Evolutionary conservation across 1,140 invertebrate species (phyloP).

Genomic region (Drosophila mojavensis): DNA sequence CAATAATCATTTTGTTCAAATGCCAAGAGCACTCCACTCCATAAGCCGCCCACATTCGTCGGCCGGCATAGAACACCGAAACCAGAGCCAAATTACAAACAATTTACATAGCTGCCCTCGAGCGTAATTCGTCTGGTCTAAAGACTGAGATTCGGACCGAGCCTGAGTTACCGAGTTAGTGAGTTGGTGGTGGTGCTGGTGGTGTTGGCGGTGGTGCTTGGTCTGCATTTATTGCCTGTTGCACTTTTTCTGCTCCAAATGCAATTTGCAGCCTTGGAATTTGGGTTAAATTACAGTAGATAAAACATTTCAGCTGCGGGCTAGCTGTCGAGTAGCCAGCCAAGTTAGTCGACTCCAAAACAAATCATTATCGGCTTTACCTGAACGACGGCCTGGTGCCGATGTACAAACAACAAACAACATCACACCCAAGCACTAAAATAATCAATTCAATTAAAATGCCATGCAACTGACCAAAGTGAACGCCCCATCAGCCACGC

Average conservation of each 20-base stretch:
- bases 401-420: constrained; percentile 53
- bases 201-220: no score
- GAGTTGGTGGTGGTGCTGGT: no score
- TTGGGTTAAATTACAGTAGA: constrained; percentile 81
- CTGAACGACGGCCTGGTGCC: constrained; percentile 5
- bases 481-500: constrained; percentile 46
- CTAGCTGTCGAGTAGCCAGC: constrained; percentile 15
- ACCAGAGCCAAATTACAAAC: constrained; percentile 75
- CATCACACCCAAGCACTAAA: constrained; percentile 76
- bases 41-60: constrained; percentile 48
- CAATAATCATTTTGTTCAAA: constrained; percentile 81
- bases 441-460: constrained; percentile 83
- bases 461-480: constrained; percentile 73
- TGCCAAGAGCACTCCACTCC: constrained; percentile 69
- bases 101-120: constrained; percentile 68
- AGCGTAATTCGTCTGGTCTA: constrained; percentile 55
- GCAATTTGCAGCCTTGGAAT: constrained; percentile 74
- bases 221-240: constrained; percentile 47
- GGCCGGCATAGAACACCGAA: constrained; percentile 57
- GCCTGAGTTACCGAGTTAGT: neutral
- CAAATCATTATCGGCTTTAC: constrained; percentile 68
- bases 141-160: constrained; percentile 1
- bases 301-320: constrained; percentile 69
- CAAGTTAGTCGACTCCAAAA: constrained; percentile 27
- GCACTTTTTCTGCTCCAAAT: constrained; percentile 76